Conservation (phyloP, 2,888 invertebrate genomes). For the Cheilosia scutellata region DNA sequence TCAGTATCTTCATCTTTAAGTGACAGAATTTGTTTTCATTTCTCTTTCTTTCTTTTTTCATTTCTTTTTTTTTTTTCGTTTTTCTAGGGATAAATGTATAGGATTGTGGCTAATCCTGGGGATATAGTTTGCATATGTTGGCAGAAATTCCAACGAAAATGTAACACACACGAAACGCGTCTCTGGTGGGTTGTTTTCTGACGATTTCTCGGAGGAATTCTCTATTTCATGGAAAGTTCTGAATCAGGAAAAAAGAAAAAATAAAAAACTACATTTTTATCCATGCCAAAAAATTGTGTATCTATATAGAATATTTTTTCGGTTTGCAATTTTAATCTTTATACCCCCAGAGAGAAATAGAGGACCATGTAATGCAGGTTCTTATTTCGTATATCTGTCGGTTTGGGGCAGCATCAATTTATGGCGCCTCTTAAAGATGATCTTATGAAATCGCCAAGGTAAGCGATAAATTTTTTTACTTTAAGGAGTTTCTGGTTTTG, state of each 20-base stretch:
- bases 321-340: no score
- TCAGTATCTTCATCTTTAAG: slow-evolving; percentile 35
- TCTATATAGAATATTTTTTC: no score
- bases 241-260: slow-evolving; percentile 17
- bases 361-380: no score
- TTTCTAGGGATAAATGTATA: slow-evolving; percentile 4
- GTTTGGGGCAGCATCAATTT: no score
- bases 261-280: slow-evolving; percentile 12
- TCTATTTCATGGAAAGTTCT: neutral
- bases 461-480: no score
- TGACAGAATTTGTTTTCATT: slow-evolving; percentile 49
- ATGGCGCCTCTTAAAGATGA: no score
- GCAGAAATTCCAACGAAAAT: slow-evolving; percentile 37
- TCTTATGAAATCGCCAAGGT: no score
- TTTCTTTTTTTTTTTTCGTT: neutral
- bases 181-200: neutral
- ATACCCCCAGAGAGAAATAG: no score
- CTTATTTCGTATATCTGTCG: no score
- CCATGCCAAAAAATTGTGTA: neutral
- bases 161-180: slow-evolving; percentile 15
- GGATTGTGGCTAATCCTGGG: slow-evolving; percentile 45
- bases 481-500: no score
- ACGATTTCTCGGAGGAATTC: slow-evolving; percentile 10
- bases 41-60: neutral
- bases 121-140: slow-evolving; percentile 47